phyloP scores from a whole-genome alignment of 2,797 vertebrate species.

The Phalanger gymnotis region DNA sequence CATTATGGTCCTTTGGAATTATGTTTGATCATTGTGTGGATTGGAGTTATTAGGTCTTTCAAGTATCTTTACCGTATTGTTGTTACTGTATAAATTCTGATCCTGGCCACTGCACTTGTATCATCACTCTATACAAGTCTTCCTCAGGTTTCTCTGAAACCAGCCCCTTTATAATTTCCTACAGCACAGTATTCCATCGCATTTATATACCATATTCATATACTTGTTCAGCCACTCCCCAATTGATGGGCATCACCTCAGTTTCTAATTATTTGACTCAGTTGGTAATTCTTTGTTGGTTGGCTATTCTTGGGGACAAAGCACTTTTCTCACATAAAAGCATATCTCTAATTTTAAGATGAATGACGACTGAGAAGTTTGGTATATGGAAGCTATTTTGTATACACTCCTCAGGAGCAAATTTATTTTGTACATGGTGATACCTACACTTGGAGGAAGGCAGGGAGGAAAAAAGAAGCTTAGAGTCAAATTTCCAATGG shows the following conservation, averaged over 20 bases:
- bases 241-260: background rate
- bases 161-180: background rate
- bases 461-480: conserved; percentile 61
- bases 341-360: background rate
- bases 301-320: background rate
- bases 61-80: background rate
- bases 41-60: background rate
- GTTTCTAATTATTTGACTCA: background rate
- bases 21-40: background rate
- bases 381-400: background rate
- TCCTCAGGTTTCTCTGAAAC: background rate
- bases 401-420: conserved; percentile 11
- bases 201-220: background rate
- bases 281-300: background rate
- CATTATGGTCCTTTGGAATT: background rate
- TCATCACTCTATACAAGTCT: background rate
- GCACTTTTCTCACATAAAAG: background rate
- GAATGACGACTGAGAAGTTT: background rate
- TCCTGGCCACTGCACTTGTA: background rate
- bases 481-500: conserved; percentile 69
- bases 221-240: background rate
- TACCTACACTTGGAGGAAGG: conserved; percentile 29
- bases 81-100: background rate
- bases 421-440: conserved; percentile 27
- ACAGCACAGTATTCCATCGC: background rate